These are phyloP conservation scores for Sebastes diploproa DNA, from an alignment of 2,797 vertebrate species.

Conservation along the genomic window DNA sequence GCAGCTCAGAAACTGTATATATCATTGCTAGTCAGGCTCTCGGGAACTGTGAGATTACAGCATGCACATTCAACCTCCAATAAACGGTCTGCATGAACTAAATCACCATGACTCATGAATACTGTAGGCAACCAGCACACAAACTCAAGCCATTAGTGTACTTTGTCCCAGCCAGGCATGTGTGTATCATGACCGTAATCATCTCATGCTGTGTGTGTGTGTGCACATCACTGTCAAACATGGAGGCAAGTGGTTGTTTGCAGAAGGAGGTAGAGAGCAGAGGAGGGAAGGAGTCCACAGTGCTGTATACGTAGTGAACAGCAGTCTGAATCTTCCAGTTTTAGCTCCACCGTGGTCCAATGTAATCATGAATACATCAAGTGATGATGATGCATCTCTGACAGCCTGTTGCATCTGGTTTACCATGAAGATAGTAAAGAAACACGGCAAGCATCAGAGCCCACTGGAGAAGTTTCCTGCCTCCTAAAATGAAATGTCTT, in stretches of 20 bases:
- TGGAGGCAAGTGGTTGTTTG: constrained; percentile 17
- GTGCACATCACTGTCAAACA: constrained; percentile 21
- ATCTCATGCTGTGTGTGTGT: constrained; percentile 11
- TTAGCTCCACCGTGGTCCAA: background rate
- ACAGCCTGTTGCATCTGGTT: background rate
- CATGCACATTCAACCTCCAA: constrained; percentile 25
- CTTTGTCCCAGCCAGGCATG: constrained; percentile 27
- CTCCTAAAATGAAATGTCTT: constrained; percentile 29
- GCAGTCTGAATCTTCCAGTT: background rate
- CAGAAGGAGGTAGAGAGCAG: background rate
- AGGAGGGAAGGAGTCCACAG: background rate
- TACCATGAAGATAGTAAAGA: constrained; percentile 3
- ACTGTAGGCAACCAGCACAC: constrained; percentile 47
- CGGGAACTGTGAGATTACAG: constrained; percentile 5
- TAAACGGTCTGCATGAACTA: constrained; percentile 23
- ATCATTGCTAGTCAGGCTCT: constrained; percentile 1
- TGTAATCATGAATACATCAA: constrained; percentile 6
- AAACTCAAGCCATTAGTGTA: constrained; percentile 38
- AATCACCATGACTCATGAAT: constrained; percentile 53
- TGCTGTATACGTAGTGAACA: background rate
- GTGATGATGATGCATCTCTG: background rate
- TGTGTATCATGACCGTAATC: constrained; percentile 37
- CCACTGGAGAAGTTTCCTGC: background rate
- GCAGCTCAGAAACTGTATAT: background rate
- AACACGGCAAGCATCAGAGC: background rate